phyloP scores from a whole-genome alignment of 2,888 invertebrate species.

The Lydus trimaculatus region DNA sequence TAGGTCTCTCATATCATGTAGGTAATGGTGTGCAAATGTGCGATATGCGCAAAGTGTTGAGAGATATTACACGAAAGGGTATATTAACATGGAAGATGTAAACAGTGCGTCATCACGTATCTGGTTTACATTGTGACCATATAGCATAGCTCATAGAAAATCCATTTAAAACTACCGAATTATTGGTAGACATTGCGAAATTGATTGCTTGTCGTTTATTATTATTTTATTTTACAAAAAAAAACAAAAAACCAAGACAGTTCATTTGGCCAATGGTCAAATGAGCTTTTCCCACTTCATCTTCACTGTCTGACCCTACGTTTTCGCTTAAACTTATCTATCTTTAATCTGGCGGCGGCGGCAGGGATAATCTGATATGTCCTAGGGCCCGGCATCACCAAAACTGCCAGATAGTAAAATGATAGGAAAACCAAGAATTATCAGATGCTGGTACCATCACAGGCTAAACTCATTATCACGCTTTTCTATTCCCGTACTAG shows the following conservation, averaged over 20 bases:
- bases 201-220: no score
- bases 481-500: conserved; percentile 39
- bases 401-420: conserved; percentile 37
- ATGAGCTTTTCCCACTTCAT: conserved; percentile 34
- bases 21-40: conserved; percentile 60
- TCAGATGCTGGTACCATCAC: conserved; percentile 50
- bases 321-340: conserved; percentile 24
- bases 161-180: background rate
- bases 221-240: background rate
- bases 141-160: background rate
- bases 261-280: conserved; percentile 32
- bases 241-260: no score
- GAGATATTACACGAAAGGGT: conserved; percentile 31
- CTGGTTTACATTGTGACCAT: background rate
- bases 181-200: background rate
- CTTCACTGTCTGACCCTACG: conserved; percentile 22
- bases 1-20: conserved; percentile 52
- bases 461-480: conserved; percentile 29
- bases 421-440: conserved; percentile 41
- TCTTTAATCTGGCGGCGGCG: conserved; percentile 18
- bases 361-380: conserved; percentile 40
- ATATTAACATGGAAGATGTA: conserved; percentile 43
- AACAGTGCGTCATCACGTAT: conserved; percentile 37
- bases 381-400: conserved; percentile 33
- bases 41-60: conserved; percentile 48